phyloP scores from a whole-genome alignment of 1,140 invertebrate genomes.

The Thaumetopoea pityocampa region DNA sequence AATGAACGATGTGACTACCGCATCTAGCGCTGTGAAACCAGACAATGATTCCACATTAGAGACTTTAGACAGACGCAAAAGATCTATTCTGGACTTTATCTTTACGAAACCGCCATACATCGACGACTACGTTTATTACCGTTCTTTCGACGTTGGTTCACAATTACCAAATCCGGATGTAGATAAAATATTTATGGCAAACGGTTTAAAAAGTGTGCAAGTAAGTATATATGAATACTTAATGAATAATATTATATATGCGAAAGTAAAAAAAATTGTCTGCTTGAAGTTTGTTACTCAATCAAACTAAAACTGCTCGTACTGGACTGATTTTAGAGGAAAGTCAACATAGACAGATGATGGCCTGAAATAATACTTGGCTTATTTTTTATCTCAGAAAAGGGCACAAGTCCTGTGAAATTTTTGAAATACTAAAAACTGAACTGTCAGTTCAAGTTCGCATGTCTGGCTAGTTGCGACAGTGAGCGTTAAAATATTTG shows the following conservation, averaged over 20 bases:
- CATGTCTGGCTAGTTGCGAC: no score
- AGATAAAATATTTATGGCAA: constrained; percentile 58
- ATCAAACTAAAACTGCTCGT: no score
- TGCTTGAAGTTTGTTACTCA: no score
- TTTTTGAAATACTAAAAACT: no score
- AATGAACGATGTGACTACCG: constrained; percentile 13
- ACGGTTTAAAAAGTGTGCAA: constrained; percentile 65
- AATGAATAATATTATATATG: constrained; percentile 5
- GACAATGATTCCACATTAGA: constrained; percentile 45
- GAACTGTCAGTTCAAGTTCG: no score
- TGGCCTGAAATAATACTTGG: no score
- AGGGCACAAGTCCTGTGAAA: no score
- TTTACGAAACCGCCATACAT: constrained; percentile 51
- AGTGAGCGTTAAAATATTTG: no score
- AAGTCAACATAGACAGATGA: no score
- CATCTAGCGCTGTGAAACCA: constrained; percentile 19
- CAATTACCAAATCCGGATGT: constrained; percentile 29
- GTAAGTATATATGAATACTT: constrained; percentile 25
- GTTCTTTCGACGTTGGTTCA: constrained; percentile 50
- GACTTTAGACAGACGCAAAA: constrained; percentile 55
- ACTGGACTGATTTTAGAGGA: no score
- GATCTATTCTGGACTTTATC: constrained; percentile 61
- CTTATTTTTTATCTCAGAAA: no score
- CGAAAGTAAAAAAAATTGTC: no score
- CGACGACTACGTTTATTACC: constrained; percentile 54